These are phyloP conservation scores for Amblyteles armatorius DNA, from an alignment of 2,888 invertebrate genomes.

Conservation along the genomic window DNA sequence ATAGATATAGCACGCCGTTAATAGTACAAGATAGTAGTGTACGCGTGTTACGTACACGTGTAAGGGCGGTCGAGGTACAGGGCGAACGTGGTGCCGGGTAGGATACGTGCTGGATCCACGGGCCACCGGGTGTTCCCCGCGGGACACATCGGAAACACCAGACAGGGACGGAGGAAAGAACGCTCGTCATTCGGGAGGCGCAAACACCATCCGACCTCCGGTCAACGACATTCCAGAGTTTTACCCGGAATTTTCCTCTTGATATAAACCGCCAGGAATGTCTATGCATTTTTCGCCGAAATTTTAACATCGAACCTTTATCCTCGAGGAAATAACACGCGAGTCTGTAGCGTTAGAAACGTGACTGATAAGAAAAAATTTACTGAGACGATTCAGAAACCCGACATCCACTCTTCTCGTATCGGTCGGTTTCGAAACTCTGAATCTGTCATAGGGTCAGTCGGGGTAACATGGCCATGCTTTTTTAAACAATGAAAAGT, in stretches of 20 bases:
- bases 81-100: conserved; percentile 14
- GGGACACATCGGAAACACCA: conserved; percentile 48
- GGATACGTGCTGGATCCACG: conserved; percentile 51
- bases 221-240: conserved; percentile 11
- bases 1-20: background rate
- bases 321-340: background rate
- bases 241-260: background rate
- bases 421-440: too few species aligned
- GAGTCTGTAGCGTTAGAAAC: background rate
- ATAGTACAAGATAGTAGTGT: conserved; percentile 19
- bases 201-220: background rate
- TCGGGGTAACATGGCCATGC: too few species aligned
- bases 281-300: background rate
- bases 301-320: background rate
- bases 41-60: conserved; percentile 62
- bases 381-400: too few species aligned
- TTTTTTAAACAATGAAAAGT: too few species aligned
- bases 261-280: conserved; percentile 5
- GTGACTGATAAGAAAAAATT: too few species aligned
- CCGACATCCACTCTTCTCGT: too few species aligned
- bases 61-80: conserved; percentile 44
- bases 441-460: too few species aligned
- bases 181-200: conserved; percentile 21
- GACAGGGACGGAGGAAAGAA: conserved; percentile 27
- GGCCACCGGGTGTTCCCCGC: conserved; percentile 27